Evolutionary conservation across 2,113 vertebrate species (phyloP).

Genomic region (Campylorhamphus procurvoides): DNA sequence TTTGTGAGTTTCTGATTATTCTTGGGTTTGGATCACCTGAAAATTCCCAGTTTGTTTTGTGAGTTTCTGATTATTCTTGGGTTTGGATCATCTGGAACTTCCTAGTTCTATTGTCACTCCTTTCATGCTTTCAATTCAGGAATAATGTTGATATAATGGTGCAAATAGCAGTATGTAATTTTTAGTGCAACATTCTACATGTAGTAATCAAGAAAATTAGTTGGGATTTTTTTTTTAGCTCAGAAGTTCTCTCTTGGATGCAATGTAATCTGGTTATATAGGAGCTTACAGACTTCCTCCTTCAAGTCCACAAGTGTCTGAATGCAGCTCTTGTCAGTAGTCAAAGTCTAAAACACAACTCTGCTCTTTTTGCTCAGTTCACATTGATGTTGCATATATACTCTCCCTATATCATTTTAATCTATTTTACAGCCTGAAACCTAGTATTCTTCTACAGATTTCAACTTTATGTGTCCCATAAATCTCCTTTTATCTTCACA

Average conservation of each 20-base stretch:
- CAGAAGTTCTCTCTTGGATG: not conserved
- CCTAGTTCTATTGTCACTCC: not conserved
- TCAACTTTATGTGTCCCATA: not conserved
- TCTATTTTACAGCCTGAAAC: not conserved
- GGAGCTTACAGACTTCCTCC: not conserved
- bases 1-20: not conserved
- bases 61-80: not conserved
- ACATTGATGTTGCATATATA: not conserved
- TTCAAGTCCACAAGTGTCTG: not conserved
- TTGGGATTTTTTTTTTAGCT: not conserved
- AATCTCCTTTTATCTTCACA: constrained; percentile 29
- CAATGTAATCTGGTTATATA: not conserved
- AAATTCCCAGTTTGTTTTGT: not conserved
- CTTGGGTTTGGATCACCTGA: not conserved
- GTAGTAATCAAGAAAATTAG: not conserved
- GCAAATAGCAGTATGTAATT: not conserved
- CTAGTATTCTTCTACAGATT: not conserved
- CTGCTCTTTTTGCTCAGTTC: not conserved
- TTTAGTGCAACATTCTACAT: not conserved
- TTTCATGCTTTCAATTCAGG: not conserved
- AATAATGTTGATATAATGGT: not conserved
- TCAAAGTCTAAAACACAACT: not conserved
- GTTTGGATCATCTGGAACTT: not conserved
- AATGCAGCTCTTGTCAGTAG: not conserved
- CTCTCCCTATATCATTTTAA: not conserved